Conservation (phyloP, 2,113 vertebrate genomes). For the Coptodon rendalli region DNA sequence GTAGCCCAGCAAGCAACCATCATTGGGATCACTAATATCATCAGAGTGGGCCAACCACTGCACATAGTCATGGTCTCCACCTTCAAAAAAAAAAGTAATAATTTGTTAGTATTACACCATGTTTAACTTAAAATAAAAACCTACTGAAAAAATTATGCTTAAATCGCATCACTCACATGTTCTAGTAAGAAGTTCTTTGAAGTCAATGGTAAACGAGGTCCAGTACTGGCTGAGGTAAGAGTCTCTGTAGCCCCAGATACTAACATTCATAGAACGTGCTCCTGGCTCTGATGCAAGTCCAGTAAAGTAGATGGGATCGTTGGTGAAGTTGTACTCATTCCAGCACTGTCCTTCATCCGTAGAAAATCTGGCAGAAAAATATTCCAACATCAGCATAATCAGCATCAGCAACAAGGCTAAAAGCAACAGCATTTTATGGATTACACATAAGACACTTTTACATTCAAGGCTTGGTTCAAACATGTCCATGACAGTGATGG, state of each 20-base stretch:
- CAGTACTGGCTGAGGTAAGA: slow-evolving; percentile 73
- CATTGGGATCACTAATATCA: slow-evolving; percentile 78
- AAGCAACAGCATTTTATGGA: neutral
- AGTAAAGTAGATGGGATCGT: slow-evolving; percentile 82
- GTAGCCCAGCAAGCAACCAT: slow-evolving; percentile 93
- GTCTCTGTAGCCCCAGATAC: slow-evolving; percentile 87
- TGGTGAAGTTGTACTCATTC: slow-evolving; percentile 77
- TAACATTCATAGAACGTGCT: slow-evolving; percentile 89
- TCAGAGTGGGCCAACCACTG: slow-evolving; percentile 91
- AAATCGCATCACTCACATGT: slow-evolving; percentile 73
- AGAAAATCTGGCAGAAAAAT: slow-evolving; percentile 78
- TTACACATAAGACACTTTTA: rapidly evolving
- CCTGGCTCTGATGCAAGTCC: slow-evolving; percentile 90
- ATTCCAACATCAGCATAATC: neutral
- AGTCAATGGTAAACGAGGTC: slow-evolving; percentile 91
- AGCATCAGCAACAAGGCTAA: neutral
- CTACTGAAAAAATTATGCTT: neutral
- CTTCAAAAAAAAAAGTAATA: slow-evolving; percentile 52
- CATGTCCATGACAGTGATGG: neutral
- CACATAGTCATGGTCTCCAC: slow-evolving; percentile 82
- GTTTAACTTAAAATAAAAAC: neutral
- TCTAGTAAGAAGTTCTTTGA: slow-evolving; percentile 82
- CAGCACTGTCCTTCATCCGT: slow-evolving; percentile 96
- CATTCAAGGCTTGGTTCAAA: neutral
- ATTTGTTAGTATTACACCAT: rapidly evolving